These are phyloP conservation scores for Pungitius pungitius DNA, from an alignment of 2,113 vertebrate species.

Conservation along the genomic window DNA sequence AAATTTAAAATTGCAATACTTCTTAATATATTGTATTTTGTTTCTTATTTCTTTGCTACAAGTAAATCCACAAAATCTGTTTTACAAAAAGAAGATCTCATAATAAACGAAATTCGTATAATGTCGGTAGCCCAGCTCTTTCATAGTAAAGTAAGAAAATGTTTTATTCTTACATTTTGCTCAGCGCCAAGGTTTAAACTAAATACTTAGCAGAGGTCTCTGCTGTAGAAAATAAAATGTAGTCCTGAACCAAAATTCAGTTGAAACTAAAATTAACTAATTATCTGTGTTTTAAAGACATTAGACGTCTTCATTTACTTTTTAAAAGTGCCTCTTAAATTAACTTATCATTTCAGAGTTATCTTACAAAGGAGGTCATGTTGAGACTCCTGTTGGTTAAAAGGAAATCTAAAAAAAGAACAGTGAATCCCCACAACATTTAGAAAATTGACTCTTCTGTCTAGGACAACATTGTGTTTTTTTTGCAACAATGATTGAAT, in stretches of 20 bases:
- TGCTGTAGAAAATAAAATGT: neutral
- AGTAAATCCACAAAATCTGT: too few species aligned
- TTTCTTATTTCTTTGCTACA: neutral
- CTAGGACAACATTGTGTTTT: neutral
- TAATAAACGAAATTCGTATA: neutral
- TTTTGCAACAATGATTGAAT: neutral
- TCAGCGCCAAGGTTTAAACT: neutral
- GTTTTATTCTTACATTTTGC: neutral
- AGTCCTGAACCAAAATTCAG: conserved; percentile 3
- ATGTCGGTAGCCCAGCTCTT: neutral
- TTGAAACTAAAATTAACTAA: neutral
- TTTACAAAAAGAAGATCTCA: neutral
- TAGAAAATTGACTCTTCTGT: neutral
- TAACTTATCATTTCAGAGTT: too few species aligned
- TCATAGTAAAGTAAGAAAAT: neutral
- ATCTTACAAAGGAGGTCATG: neutral
- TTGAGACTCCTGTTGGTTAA: neutral
- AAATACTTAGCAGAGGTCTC: neutral
- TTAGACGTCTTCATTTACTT: neutral
- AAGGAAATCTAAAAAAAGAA: neutral
- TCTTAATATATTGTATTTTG: neutral
- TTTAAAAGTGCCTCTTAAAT: neutral
- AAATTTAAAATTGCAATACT: conserved; percentile 1
- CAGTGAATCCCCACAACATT: neutral
- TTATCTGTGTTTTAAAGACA: neutral